Evolutionary conservation across 2,888 invertebrate species (phyloP).

Genomic region (Hofmannophila pseudospretella): DNA sequence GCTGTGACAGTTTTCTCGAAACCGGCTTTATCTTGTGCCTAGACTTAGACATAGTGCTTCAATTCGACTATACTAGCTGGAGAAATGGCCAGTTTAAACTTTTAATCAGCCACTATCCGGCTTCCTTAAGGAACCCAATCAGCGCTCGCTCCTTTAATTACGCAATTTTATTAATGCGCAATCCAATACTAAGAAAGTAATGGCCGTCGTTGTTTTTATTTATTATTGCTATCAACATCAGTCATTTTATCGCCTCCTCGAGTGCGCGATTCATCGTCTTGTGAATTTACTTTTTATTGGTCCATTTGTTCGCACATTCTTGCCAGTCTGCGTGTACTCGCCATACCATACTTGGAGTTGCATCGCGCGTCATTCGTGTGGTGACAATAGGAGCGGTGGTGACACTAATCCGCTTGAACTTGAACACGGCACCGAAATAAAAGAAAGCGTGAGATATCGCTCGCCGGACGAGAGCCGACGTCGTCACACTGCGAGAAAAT

Average conservation of each 20-base stretch:
- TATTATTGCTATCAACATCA: conserved; percentile 17
- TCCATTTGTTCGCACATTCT: conserved; percentile 27
- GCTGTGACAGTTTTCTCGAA: not conserved
- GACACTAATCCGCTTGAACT: conserved; percentile 45
- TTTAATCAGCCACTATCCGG: too few species aligned
- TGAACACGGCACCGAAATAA: conserved; percentile 48
- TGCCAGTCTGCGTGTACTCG: conserved; percentile 9
- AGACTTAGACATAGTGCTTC: conserved; percentile 6
- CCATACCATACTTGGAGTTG: conserved; percentile 25
- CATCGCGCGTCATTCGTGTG: conserved; percentile 29
- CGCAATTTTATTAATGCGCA: conserved; percentile 3
- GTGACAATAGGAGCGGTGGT: conserved; percentile 34
- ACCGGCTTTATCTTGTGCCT: not conserved
- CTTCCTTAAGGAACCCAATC: not conserved
- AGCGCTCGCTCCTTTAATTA: conserved; percentile 3
- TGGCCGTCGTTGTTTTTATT: conserved; percentile 9
- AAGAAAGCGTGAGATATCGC: conserved; percentile 52
- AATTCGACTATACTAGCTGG: conserved; percentile 1
- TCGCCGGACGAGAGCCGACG: conserved; percentile 24
- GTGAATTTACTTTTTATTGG: conserved; percentile 23
- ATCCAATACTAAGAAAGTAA: conserved; percentile 4
- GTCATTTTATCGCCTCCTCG: conserved; percentile 20
- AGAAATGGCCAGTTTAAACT: too few species aligned
- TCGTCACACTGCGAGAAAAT: conserved; percentile 5
- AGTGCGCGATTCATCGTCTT: conserved; percentile 12